Evolutionary conservation across 2,797 vertebrate species (phyloP).

Genomic region (Eulemur albifrons): DNA sequence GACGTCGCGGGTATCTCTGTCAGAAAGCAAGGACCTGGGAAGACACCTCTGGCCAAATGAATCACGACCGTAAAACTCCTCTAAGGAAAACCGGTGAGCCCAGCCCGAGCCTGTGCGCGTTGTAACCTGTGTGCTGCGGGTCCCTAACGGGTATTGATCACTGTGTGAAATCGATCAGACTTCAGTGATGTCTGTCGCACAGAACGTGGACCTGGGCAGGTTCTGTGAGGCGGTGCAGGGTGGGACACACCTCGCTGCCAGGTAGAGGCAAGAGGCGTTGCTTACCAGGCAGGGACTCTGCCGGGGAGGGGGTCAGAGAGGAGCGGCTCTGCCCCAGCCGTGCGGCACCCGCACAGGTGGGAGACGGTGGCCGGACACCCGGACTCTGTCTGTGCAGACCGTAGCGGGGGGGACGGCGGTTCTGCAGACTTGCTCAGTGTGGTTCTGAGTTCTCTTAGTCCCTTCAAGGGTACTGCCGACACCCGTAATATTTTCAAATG

Average conservation of each 20-base stretch:
- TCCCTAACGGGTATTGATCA: neutral
- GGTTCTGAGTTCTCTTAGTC: neutral
- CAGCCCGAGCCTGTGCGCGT: neutral
- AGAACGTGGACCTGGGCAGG: neutral
- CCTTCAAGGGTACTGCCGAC: neutral
- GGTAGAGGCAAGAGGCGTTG: neutral
- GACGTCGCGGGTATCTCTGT: neutral
- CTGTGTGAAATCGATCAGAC: neutral
- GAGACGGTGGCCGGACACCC: accelerated
- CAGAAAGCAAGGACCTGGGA: neutral
- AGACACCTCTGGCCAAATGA: neutral
- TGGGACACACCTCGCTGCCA: neutral
- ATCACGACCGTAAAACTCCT: neutral
- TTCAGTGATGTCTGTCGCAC: neutral
- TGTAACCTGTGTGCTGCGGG: accelerated
- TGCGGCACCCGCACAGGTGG: neutral
- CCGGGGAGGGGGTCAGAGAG: neutral
- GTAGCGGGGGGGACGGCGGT: accelerated
- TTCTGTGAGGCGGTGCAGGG: neutral
- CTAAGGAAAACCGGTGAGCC: neutral
- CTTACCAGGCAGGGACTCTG: neutral
- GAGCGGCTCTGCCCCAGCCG: accelerated
- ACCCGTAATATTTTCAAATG: neutral
- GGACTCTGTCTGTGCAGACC: neutral
- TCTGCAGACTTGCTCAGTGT: neutral